phyloP scores from a whole-genome alignment of 2,113 vertebrate species.

The Cynopterus brachyotis region DNA sequence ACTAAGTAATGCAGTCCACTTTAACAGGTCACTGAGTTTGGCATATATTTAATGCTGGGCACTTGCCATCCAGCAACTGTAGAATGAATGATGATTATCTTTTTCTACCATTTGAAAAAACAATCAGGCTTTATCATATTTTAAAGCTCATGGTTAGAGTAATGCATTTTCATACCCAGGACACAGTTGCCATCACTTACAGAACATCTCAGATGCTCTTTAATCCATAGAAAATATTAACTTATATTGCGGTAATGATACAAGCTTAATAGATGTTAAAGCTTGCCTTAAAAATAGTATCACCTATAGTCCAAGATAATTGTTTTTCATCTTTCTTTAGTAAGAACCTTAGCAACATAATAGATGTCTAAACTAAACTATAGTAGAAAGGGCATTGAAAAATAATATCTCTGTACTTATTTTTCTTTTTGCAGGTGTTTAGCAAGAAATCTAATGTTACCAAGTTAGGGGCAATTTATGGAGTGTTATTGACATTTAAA shows the following conservation, averaged over 20 bases:
- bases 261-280: background rate
- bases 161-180: background rate
- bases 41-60: background rate
- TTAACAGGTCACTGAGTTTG: slow-evolving; percentile 32
- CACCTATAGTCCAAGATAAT: background rate
- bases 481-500: background rate
- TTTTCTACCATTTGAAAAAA: background rate
- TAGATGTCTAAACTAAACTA: background rate
- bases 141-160: background rate
- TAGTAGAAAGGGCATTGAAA: background rate
- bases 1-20: background rate
- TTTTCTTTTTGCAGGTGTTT: background rate
- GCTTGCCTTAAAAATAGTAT: background rate
- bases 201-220: background rate
- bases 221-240: background rate
- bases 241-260: background rate
- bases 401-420: background rate
- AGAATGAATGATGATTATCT: slow-evolving; percentile 50
- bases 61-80: background rate
- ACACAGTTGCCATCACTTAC: background rate
- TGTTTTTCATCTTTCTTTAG: background rate
- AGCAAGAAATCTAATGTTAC: slow-evolving; percentile 33
- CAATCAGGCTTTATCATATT: background rate
- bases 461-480: slow-evolving; percentile 4
- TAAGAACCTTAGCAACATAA: background rate